phyloP scores from a whole-genome alignment of 2,113 vertebrate species.

The Sinocyclocheilus rhinocerous region DNA sequence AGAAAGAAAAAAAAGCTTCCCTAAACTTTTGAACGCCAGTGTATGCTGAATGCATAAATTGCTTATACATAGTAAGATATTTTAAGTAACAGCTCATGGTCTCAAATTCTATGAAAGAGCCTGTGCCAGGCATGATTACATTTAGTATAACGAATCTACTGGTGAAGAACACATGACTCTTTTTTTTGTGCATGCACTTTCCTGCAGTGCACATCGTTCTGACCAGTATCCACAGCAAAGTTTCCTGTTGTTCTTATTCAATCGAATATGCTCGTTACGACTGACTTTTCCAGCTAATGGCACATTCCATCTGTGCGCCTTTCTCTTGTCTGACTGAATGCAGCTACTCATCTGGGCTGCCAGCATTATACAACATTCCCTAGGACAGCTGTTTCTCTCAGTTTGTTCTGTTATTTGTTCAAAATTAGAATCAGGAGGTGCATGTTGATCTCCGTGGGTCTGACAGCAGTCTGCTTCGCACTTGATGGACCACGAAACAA shows the following conservation, averaged over 20 bases:
- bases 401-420: slow-evolving; percentile 25
- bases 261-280: background rate
- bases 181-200: background rate
- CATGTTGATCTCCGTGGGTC: background rate
- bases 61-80: background rate
- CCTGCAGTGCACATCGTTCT: background rate
- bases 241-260: background rate
- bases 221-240: slow-evolving; percentile 6
- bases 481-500: slow-evolving; percentile 1
- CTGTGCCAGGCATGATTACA: slow-evolving; percentile 5
- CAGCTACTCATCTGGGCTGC: slow-evolving; percentile 21
- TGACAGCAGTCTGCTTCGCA: slow-evolving; percentile 25
- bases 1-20: background rate
- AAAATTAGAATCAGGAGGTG: slow-evolving; percentile 48
- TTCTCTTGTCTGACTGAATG: slow-evolving; percentile 27
- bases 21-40: background rate
- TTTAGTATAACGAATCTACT: slow-evolving; percentile 5
- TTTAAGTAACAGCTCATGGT: background rate
- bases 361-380: slow-evolving; percentile 6
- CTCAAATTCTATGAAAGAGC: background rate
- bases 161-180: slow-evolving; percentile 1
- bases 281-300: background rate
- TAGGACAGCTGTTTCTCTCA: slow-evolving; percentile 36
- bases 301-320: background rate
- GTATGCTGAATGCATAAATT: background rate